These are phyloP conservation scores for Neodiprion pinetum DNA, from an alignment of 1,140 invertebrate species.

Conservation along the genomic window DNA sequence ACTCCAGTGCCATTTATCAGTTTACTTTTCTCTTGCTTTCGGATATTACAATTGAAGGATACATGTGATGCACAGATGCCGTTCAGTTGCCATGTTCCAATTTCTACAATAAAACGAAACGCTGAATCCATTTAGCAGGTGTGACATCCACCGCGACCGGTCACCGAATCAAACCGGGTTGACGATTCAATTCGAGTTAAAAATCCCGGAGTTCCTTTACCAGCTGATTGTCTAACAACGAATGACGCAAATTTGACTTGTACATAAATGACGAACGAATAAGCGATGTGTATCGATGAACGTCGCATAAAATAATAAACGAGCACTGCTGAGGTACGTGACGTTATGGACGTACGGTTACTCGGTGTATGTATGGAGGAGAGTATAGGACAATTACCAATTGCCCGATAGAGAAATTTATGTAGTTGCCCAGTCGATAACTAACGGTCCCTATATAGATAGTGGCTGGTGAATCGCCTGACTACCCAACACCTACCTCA, in stretches of 20 bases:
- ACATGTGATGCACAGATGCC: too few relatives aligned
- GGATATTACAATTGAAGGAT: too few relatives aligned
- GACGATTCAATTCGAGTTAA: too few relatives aligned
- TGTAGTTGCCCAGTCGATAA: constrained; percentile 55
- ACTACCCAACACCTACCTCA: constrained; percentile 46
- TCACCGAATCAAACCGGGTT: too few relatives aligned
- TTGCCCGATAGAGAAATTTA: constrained; percentile 64
- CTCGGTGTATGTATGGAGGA: background rate
- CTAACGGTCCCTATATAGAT: constrained; percentile 43
- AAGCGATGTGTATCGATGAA: background rate
- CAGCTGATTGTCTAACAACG: background rate
- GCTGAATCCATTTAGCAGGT: too few relatives aligned
- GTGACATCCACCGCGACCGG: too few relatives aligned
- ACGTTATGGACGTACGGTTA: background rate
- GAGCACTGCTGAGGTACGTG: background rate
- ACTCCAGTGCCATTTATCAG: too few relatives aligned
- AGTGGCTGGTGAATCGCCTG: constrained; percentile 42
- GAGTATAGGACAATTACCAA: constrained; percentile 61
- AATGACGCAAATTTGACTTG: background rate
- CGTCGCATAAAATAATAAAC: background rate
- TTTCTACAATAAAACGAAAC: too few relatives aligned
- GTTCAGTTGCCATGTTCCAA: too few relatives aligned
- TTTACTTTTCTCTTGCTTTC: too few relatives aligned
- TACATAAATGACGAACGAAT: background rate
- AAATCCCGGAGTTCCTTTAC: background rate